Conservation (phyloP, 2,797 vertebrate genomes). For the Catamblyrhynchus diadema region DNA sequence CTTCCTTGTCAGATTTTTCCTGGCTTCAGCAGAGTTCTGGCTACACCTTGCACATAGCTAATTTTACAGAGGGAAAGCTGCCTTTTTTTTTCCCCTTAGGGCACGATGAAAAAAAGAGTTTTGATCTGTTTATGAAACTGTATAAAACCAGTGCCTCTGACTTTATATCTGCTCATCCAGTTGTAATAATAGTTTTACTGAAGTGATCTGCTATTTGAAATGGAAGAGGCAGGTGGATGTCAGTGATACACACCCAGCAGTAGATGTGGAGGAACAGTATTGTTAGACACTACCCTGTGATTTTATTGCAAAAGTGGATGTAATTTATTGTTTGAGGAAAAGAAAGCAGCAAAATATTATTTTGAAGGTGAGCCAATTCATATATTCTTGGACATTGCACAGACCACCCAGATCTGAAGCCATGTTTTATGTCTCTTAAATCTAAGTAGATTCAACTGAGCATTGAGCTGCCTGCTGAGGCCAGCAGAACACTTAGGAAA, state of each 20-base stretch:
- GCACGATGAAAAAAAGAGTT: not conserved
- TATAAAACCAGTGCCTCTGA: not conserved
- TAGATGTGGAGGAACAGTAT: not conserved
- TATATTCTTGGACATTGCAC: slow-evolving; percentile 52
- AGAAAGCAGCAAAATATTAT: slow-evolving; percentile 48
- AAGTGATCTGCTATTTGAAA: not conserved
- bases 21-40: not conserved
- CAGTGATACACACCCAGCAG: not conserved
- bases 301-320: slow-evolving; percentile 45
- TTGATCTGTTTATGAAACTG: not conserved
- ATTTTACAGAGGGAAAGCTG: not conserved
- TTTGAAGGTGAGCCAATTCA: slow-evolving; percentile 58
- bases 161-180: not conserved
- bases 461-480: slow-evolving; percentile 13
- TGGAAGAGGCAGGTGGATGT: not conserved
- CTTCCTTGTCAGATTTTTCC: not conserved
- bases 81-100: not conserved
- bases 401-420: slow-evolving; percentile 67
- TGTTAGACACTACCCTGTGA: not conserved
- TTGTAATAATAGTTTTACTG: not conserved
- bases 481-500: not conserved
- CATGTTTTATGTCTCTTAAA: slow-evolving; percentile 53
- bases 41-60: not conserved
- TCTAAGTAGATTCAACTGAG: slow-evolving; percentile 34
- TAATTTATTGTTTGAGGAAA: slow-evolving; percentile 59